Evolutionary conservation across 2,113 vertebrate species (phyloP), one percentile per base, ranked within the genome.

Genomic region (Spheniscus mendiculus): DNA sequence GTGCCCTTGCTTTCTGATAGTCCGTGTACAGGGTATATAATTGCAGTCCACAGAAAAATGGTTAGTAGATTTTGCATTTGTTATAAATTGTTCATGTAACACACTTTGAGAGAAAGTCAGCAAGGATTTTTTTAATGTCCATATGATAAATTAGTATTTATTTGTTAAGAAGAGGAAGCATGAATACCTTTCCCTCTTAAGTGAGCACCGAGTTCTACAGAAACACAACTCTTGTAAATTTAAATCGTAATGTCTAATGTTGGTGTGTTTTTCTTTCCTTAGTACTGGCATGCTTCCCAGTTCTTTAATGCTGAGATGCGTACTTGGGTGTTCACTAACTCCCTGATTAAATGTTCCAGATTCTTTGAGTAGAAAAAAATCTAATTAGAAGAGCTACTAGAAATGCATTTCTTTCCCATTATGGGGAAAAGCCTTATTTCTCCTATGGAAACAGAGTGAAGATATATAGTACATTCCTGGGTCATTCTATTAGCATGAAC

Each of bases 21-120:
- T 83, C 99, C 99, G 4, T 99, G 99, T 96, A 99, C 98, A 18
- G 99, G 99, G 6, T 99, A 99, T 98, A 99, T 99, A 95, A 99
- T 99, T 77, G 99, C 99, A 83, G 99, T 99, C 96, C 99, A 99
- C 98, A 98, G 99, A 88, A 99, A 99, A 97, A 99, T 99, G 99
- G 99, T 99, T 94, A 98, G 99, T 98, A 86, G 32, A 6, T 26
- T 14, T 56, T 78, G 77, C 29, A 34, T 38, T 73, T 25, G 12
- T 70, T 71, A 36, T 15, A 61, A 6, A 52, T 50, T 15, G 9
- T 5, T 52, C 1, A 1, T 0, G 1, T 32, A n/a, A 9, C 38
- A 29, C 8, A 0, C 61, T 34, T 32, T 2, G 16, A 17, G 6
- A 36, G 27, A 12, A 67, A 27, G 12, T 5, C 15, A 73, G 6